A percentile compares a stretch with the other conserved stretches of the same genome.
phyloP scores from a whole-genome alignment of 1,140 invertebrate genomes.

The Acromyrmex heyeri region DNA sequence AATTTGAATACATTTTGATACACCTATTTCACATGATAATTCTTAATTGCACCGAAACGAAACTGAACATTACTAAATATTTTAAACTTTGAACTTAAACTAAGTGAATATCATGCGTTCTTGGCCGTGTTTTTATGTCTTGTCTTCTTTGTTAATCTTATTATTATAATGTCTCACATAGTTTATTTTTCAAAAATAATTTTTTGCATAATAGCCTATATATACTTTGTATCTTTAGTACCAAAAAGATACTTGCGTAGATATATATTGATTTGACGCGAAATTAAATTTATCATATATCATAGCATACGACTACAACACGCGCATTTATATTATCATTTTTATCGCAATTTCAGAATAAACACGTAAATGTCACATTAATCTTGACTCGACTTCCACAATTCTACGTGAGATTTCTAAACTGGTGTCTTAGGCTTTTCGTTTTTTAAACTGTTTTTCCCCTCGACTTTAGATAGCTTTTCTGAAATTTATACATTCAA shows the following conservation, averaged over 20 bases:
- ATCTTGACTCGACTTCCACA: conserved; percentile 54
- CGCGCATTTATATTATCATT: conserved; percentile 54
- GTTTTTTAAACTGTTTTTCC: conserved; percentile 56
- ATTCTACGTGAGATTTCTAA: conserved; percentile 42
- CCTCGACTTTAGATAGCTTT: conserved; percentile 68
- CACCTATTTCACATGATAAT: conserved; percentile 53
- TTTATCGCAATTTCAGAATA: conserved; percentile 56
- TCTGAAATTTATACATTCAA: conserved; percentile 60
- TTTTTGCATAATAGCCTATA: conserved; percentile 13
- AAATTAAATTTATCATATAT: conserved; percentile 73
- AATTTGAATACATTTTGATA: conserved; percentile 77
- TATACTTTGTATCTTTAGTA: conserved; percentile 38
- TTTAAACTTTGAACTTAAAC: conserved; percentile 71
- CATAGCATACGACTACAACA: conserved; percentile 66
- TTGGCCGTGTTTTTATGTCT: conserved; percentile 67
- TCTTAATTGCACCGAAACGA: conserved; percentile 62
- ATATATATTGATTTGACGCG: conserved; percentile 67
- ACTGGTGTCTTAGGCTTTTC: conserved; percentile 53
- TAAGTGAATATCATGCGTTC: conserved; percentile 71
- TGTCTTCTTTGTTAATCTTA: conserved; percentile 59
- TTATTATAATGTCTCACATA: conserved; percentile 30
- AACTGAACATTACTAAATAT: conserved; percentile 68
- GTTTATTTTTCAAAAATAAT: conserved; percentile 46
- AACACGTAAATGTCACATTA: conserved; percentile 64
- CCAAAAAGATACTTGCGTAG: conserved; percentile 45